These are phyloP conservation scores for Sternarchorhynchus goeldii DNA, from an alignment of 2,797 vertebrate genomes.

Conservation along the genomic window DNA sequence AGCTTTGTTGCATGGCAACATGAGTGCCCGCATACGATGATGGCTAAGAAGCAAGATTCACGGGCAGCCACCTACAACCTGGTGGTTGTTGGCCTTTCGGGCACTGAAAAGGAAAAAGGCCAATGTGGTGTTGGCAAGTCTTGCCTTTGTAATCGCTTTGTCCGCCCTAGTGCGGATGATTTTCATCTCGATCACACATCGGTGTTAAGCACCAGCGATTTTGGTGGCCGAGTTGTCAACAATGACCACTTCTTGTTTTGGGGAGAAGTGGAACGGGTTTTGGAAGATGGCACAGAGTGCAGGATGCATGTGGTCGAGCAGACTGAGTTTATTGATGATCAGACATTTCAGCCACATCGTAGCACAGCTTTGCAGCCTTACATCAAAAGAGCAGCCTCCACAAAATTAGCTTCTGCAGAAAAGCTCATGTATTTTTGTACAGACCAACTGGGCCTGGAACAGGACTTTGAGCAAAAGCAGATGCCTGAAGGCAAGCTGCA, in stretches of 20 bases:
- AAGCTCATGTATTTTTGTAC: constrained; percentile 93
- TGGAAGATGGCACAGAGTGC: constrained; percentile 85
- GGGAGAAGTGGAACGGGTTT: constrained; percentile 79
- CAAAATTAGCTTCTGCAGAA: constrained; percentile 85
- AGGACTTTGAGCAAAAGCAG: constrained; percentile 91
- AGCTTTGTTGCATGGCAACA: constrained; percentile 84
- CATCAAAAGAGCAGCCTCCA: constrained; percentile 84
- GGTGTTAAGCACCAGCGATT: constrained; percentile 88
- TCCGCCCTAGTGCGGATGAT: constrained; percentile 82
- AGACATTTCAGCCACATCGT: constrained; percentile 87
- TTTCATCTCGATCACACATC: constrained; percentile 88
- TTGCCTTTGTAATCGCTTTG: constrained; percentile 86
- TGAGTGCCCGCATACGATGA: constrained; percentile 84
- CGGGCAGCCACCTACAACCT: constrained; percentile 84
- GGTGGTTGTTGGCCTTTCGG: constrained; percentile 85
- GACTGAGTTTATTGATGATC: constrained; percentile 89
- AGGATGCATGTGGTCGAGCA: constrained; percentile 84
- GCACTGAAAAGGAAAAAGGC: constrained; percentile 88
- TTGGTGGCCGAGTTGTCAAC: constrained; percentile 86
- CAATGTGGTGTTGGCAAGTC: constrained; percentile 87
- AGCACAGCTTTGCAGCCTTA: constrained; percentile 88
- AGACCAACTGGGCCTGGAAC: constrained; percentile 86
- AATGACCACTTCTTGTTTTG: constrained; percentile 89
- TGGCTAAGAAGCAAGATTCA: constrained; percentile 89
- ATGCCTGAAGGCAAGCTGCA: constrained; percentile 87